Evolutionary conservation across 1,140 invertebrate species (phyloP), one percentile per base, ranked within the genome.

Genomic region (Periplaneta americana): DNA sequence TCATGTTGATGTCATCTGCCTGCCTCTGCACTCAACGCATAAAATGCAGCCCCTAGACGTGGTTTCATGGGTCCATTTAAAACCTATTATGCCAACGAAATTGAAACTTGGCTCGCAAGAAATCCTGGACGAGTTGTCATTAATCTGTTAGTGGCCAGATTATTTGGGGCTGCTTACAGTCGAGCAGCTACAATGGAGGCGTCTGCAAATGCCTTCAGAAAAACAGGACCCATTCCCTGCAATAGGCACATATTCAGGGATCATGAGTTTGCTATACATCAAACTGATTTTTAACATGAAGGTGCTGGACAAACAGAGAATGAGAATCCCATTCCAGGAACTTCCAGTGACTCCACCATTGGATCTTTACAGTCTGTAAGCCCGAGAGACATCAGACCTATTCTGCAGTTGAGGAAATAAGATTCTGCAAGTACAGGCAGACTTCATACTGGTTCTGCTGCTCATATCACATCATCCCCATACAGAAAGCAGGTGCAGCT

Each of bases 21-120:
- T 87, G 18, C 86, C 87, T 13, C 86, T 87, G 35, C 87, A 88
- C 57, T 84, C 84, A 75, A 86, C 84, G 1, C 85, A 87, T 74
- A 84, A 85, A 78, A 75, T 90, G 11, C 88, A 89, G 80, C 87
- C 87, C 33, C 84, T 89, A 3, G 88, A 89, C 83, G 85, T 88
- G 83, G 83, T 74, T 86, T 89, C 82, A 87, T 88, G 83, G 28
- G 82, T 66, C 86, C 86, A 34, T 81, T 88, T 36, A 88, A 85
- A 80, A 85, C 83, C 6, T 86, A 85, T 80, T 88, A 87, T 80
- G 83, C 79, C 75, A 77, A 86, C 11, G 80, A 85, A 85, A 84
- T 81, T 87, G 35, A 37, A 82, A 80, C 2, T 17, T 80, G 48
- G 57, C 78, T 79, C n/a, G 18, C 34, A 2, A 36, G 31, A 18